These are phyloP conservation scores for Pituophis catenifer DNA, from an alignment of 2,113 vertebrate genomes.

Conservation along the genomic window DNA sequence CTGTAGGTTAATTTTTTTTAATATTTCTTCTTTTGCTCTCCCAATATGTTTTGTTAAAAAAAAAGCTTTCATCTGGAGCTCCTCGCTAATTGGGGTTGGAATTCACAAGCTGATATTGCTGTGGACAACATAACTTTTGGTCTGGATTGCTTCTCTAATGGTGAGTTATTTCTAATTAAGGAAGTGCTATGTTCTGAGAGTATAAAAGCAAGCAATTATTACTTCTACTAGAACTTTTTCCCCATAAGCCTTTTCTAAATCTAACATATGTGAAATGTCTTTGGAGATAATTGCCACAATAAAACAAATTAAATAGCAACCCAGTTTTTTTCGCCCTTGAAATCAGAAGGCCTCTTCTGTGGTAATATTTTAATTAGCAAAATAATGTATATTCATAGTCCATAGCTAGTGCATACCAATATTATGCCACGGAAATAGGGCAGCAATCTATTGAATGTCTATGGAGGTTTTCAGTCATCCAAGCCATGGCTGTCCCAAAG, in stretches of 20 bases:
- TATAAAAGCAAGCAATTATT: not conserved
- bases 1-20: not conserved
- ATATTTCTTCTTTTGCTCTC: not conserved
- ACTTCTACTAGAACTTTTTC: not conserved
- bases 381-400: not conserved
- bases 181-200: not conserved
- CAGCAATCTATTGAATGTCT: not conserved
- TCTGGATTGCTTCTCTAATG: constrained; percentile 76
- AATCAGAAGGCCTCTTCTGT: not conserved
- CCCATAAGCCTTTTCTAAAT: not conserved
- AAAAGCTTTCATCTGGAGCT: constrained; percentile 80
- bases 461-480: too few species aligned
- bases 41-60: constrained; percentile 34
- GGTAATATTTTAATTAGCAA: not conserved
- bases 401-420: not conserved
- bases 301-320: not conserved
- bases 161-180: constrained; percentile 61
- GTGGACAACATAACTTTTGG: constrained; percentile 82
- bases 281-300: not conserved
- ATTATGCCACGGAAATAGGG: not conserved
- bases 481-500: too few species aligned
- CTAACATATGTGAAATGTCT: not conserved
- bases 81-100: constrained; percentile 75
- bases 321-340: not conserved
- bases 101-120: constrained; percentile 81